Evolutionary conservation across 2,888 invertebrate species (phyloP), one percentile per base, ranked within the genome.

Genomic region (Sylvicola fuscatus): DNA sequence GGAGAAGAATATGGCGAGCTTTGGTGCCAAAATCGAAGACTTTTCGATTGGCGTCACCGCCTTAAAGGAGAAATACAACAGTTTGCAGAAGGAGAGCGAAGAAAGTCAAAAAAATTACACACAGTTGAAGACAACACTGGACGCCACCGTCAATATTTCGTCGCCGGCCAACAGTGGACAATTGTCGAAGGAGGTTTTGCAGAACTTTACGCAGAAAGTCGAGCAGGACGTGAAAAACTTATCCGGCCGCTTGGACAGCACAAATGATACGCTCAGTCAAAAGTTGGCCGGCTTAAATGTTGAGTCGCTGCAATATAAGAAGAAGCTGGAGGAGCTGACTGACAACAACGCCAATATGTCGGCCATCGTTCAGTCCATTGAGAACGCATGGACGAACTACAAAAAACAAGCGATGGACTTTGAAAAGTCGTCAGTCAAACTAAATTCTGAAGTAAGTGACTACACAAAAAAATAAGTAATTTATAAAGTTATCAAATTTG

Each of bases 21-120:
- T 56, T 39, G 56, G 56, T 27, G 56, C 56, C n/a, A 58, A 56
- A 45, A 47, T 56, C n/a, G 51, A 51, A 44, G 49, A 37, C 16
- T 47, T 55, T 16, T 45, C 48, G 13, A 46, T 49, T 14, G 56
- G 56, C 41, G 50, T 57, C 14, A 54, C 54, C 36, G 45, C 43
- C 47, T 56, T 30, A 55, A 56, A 36, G 51, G 52, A 1, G 49
- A 51, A 39, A 51, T 52, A 32, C 50, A 47, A 32, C 43, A 46
- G 14, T 46, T 53, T n/a, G 46, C 48, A 34, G 49, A 49, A 27
- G 13, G 11, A 21, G 27, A 31, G 10, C 31, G 31, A 34, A 14
- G 7, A 10, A 28, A 35, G 8, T 15, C 8, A 21, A 5, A 6
- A 8, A 29, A 17, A 12, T 31, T 35, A 12, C 14, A 35, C 3